Percentiles rank a stretch among this genome's conserved stretches.
Conservation (phyloP, 2,888 invertebrate genomes). For the Priocnemis perturbator region DNA sequence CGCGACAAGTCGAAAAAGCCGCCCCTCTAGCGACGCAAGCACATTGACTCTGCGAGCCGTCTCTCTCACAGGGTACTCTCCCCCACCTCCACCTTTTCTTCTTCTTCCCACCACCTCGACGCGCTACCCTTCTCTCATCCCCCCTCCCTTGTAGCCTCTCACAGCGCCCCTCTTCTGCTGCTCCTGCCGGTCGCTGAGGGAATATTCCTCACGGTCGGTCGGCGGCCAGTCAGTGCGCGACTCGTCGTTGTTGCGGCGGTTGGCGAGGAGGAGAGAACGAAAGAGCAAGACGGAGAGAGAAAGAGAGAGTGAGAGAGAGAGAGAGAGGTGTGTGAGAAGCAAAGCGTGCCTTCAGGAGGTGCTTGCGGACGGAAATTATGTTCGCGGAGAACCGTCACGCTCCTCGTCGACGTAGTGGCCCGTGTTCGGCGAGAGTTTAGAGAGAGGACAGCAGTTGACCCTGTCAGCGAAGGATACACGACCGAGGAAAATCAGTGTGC, state of each 20-base stretch:
- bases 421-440: constrained; percentile 41
- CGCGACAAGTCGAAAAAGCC: background rate
- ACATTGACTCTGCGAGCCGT: constrained; percentile 2
- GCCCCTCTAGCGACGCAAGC: background rate
- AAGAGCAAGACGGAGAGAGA: no score
- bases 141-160: no score
- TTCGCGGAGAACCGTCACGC: constrained; percentile 36
- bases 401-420: constrained; percentile 38
- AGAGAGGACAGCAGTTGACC: no score
- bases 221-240: constrained; percentile 61
- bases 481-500: no score
- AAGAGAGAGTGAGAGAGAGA: constrained; percentile 51
- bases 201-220: constrained; percentile 56
- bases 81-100: constrained; percentile 31
- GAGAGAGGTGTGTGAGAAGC: background rate
- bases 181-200: constrained; percentile 48
- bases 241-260: constrained; percentile 62
- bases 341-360: no score
- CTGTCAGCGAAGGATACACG: constrained; percentile 25
- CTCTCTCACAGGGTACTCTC: background rate
- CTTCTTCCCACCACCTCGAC: background rate
- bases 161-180: constrained; percentile 21
- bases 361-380: constrained; percentile 32
- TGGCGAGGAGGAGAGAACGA: constrained; percentile 51
- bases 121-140: background rate